These are phyloP conservation scores for Chionodraco myersi DNA, from an alignment of 2,113 vertebrate species.

Conservation along the genomic window DNA sequence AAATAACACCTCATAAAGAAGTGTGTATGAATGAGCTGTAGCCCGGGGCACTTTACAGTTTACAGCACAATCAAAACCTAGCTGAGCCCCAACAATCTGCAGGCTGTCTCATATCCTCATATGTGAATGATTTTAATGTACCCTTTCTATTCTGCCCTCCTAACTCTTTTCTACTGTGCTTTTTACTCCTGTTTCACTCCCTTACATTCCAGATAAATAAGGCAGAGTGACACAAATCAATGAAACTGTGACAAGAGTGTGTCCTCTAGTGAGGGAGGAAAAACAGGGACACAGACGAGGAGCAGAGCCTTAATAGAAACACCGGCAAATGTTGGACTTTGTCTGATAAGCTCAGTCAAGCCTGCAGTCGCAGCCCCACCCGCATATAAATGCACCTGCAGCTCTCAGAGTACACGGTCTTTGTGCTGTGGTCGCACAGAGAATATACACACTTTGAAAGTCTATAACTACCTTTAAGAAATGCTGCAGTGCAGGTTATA, in stretches of 20 bases:
- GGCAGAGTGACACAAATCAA: conserved; percentile 13
- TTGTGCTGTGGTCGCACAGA: neutral
- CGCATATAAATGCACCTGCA: conserved; percentile 75
- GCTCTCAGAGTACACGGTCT: conserved; percentile 42
- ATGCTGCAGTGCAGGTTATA: neutral
- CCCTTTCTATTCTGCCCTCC: neutral
- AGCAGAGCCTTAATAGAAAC: conserved; percentile 5
- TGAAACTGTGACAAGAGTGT: conserved; percentile 10
- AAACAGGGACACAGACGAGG: neutral
- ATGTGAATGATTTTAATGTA: conserved; percentile 8
- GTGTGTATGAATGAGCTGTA: conserved; percentile 44
- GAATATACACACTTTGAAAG: neutral
- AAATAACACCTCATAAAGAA: conserved; percentile 57
- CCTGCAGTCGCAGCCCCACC: conserved; percentile 67
- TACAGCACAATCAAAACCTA: conserved; percentile 43
- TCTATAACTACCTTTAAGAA: neutral
- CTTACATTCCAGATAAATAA: conserved; percentile 7
- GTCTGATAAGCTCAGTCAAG: conserved; percentile 52
- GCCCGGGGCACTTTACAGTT: conserved; percentile 3
- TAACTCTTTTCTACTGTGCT: neutral
- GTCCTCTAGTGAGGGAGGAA: neutral
- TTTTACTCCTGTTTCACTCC: neutral
- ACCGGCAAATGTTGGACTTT: conserved; percentile 38
- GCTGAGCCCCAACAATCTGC: conserved; percentile 39
- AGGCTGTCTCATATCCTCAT: conserved; percentile 17